phyloP scores from a whole-genome alignment of 2,113 vertebrate species.

The Tautogolabrus adspersus region DNA sequence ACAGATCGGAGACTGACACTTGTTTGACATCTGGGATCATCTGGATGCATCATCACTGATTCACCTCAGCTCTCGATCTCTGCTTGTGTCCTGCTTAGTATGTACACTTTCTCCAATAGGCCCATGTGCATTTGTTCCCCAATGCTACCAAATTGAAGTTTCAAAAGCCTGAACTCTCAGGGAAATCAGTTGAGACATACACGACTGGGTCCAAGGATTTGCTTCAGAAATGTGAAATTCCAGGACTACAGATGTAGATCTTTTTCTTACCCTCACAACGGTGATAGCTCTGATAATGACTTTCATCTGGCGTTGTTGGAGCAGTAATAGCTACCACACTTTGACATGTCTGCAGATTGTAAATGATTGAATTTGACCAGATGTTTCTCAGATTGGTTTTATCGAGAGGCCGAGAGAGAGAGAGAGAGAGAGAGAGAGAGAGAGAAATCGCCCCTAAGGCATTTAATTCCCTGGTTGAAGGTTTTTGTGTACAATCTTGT shows the following conservation, averaged over 20 bases:
- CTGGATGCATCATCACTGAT: constrained; percentile 12
- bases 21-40: constrained; percentile 11
- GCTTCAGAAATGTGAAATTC: neutral
- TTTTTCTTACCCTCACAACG: neutral
- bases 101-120: neutral
- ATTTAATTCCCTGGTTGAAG: neutral
- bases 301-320: constrained; percentile 18
- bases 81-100: neutral
- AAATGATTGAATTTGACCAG: constrained; percentile 5
- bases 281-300: constrained; percentile 16
- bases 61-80: constrained; percentile 12
- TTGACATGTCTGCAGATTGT: neutral
- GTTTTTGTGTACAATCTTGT: neutral
- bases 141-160: neutral
- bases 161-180: constrained; percentile 1
- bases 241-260: neutral
- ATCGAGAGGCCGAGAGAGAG: neutral
- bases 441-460: neutral
- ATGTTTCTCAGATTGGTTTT: constrained; percentile 17
- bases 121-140: neutral
- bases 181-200: neutral
- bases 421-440: neutral
- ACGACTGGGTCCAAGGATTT: neutral
- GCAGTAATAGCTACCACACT: constrained; percentile 29
- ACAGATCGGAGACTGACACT: constrained; percentile 16